These are phyloP conservation scores for Maylandia zebra DNA, from an alignment of 2,113 vertebrate genomes.

Conservation along the genomic window DNA sequence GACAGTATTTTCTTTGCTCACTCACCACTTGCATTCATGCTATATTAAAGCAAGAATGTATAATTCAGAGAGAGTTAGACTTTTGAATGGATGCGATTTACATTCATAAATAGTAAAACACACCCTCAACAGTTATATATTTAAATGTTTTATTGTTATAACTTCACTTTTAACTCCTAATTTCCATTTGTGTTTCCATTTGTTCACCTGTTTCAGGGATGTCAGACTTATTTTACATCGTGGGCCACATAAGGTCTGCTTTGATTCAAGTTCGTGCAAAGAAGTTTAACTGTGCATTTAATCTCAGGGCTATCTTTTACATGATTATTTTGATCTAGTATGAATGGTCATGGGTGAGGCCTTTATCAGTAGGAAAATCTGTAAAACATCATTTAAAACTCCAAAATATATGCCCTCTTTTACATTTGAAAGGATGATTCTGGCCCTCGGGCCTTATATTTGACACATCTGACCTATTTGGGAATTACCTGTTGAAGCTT, in stretches of 20 bases:
- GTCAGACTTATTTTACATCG: background rate
- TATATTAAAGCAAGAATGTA: background rate
- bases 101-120: background rate
- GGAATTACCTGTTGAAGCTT: constrained; percentile 92
- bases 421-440: background rate
- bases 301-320: background rate
- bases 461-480: background rate
- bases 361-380: background rate
- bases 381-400: background rate
- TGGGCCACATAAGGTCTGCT: background rate
- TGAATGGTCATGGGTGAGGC: background rate
- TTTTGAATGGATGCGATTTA: background rate
- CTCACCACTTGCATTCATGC: background rate
- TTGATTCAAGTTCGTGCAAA: background rate
- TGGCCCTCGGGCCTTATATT: background rate
- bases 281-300: background rate
- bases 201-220: background rate
- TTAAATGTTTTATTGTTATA: background rate
- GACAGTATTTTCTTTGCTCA: background rate
- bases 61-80: background rate
- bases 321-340: background rate
- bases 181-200: background rate
- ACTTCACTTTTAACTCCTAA: background rate
- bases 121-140: background rate
- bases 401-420: background rate